These are phyloP conservation scores for Tyrophagus putrescentiae DNA, from an alignment of 1,140 invertebrate species.

Conservation along the genomic window DNA sequence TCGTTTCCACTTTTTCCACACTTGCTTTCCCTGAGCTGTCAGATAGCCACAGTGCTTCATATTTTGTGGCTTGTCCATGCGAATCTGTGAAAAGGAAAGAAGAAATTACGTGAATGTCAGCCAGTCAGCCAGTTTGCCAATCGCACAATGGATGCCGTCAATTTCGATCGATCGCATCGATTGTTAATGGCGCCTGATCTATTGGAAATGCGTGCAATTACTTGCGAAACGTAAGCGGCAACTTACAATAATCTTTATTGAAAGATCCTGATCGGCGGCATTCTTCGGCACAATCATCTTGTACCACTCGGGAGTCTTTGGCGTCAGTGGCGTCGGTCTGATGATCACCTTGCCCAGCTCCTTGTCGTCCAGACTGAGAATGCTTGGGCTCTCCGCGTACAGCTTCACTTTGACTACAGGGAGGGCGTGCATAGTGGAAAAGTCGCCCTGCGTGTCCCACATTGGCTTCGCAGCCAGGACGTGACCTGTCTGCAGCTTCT, in stretches of 20 bases:
- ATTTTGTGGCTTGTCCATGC: slow-evolving; percentile 97
- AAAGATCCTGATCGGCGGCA: slow-evolving; percentile 79
- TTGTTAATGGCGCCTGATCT: too few relatives aligned
- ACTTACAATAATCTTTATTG: slow-evolving; percentile 93
- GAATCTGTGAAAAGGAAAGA: too few relatives aligned
- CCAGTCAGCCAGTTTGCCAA: too few relatives aligned
- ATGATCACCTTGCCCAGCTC: slow-evolving; percentile 78
- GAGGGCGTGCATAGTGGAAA: slow-evolving; percentile 88
- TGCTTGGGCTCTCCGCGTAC: slow-evolving; percentile 93
- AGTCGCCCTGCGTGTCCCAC: slow-evolving; percentile 97
- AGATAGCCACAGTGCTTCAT: slow-evolving; percentile 97
- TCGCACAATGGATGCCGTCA: too few relatives aligned
- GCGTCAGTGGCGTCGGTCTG: slow-evolving; percentile 35
- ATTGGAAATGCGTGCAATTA: too few relatives aligned
- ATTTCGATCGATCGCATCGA: too few relatives aligned
- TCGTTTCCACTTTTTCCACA: slow-evolving; percentile 99
- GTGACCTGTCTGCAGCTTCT: slow-evolving; percentile 97
- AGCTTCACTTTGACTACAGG: slow-evolving; percentile 87
- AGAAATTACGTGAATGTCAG: too few relatives aligned
- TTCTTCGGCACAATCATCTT: slow-evolving; percentile 90
- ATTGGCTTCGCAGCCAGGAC: slow-evolving; percentile 96
- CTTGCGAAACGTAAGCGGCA: too few relatives aligned
- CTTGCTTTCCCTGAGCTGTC: slow-evolving; percentile 84
- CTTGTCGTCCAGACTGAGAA: slow-evolving; percentile 95
- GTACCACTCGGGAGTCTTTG: slow-evolving; percentile 75